These are phyloP conservation scores for Dicranocentrus wangi DNA, from an alignment of 2,888 invertebrate species.

Conservation along the genomic window DNA sequence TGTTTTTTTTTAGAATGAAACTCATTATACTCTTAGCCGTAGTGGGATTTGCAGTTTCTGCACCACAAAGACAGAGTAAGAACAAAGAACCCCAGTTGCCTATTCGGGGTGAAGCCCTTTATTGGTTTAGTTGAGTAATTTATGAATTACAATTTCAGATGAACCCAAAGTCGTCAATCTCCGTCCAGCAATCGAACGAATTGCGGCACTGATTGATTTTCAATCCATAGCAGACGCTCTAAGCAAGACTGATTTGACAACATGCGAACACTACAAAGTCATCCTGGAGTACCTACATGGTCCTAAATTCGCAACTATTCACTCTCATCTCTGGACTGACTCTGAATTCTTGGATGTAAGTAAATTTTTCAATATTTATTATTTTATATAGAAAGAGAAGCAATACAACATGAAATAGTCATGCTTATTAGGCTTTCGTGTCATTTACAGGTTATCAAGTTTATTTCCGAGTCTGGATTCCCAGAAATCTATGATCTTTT, in stretches of 20 bases:
- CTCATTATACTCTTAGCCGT: neutral
- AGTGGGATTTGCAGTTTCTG: neutral
- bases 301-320: conserved; percentile 17
- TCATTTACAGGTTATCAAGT: conserved; percentile 13
- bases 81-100: too few species aligned
- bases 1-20: too few species aligned
- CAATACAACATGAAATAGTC: neutral
- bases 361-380: too few species aligned
- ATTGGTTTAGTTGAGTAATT: too few species aligned
- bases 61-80: neutral
- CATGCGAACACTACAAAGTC: conserved; percentile 1
- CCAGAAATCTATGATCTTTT: conserved; percentile 24
- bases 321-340: conserved; percentile 14
- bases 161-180: neutral
- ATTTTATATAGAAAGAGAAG: too few species aligned
- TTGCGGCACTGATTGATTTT: neutral
- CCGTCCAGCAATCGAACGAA: conserved; percentile 2
- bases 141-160: too few species aligned
- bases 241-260: neutral
- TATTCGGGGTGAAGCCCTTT: too few species aligned
- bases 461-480: neutral
- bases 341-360: conserved; percentile 22
- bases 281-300: neutral
- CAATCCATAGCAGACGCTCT: neutral
- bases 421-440: neutral